These are phyloP conservation scores for Synanthedon andrenaeformis DNA, from an alignment of 2,888 invertebrate genomes.

Conservation along the genomic window DNA sequence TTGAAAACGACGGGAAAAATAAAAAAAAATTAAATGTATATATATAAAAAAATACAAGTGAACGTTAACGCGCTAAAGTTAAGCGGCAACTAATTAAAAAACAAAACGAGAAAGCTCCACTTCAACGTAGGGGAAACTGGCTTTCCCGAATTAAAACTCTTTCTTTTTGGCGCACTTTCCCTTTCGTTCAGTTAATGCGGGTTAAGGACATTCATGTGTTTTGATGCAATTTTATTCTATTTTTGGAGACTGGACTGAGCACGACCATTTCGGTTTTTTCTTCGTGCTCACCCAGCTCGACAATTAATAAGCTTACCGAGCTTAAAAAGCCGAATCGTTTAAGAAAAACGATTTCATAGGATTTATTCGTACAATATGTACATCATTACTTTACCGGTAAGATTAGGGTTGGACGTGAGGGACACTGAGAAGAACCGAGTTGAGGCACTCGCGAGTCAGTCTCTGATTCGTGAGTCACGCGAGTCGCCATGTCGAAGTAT, in stretches of 20 bases:
- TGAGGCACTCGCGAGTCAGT: conserved; percentile 1
- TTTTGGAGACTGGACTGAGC: conserved; percentile 6
- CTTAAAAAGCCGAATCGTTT: conserved; percentile 3
- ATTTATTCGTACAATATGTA: too few species aligned
- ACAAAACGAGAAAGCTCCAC: conserved; percentile 45
- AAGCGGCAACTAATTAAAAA: conserved; percentile 61
- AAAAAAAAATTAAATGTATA: too few species aligned
- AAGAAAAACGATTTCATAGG: too few species aligned
- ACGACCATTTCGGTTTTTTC: too few species aligned
- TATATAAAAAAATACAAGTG: conserved; percentile 31
- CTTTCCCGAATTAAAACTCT: conserved; percentile 49
- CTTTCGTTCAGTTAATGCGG: conserved; percentile 58
- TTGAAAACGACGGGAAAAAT: conserved; percentile 16
- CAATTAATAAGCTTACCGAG: conserved; percentile 3
- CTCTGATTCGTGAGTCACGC: background rate
- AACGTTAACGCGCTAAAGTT: conserved; percentile 44
- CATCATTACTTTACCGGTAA: too few species aligned
- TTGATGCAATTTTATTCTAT: conserved; percentile 23
- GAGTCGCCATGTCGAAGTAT: conserved; percentile 1
- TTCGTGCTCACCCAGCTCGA: too few species aligned
- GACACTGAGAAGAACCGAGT: background rate
- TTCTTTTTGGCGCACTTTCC: conserved; percentile 49
- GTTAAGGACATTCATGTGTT: conserved; percentile 47
- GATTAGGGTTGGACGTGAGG: too few species aligned
- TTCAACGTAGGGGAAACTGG: conserved; percentile 40